Conservation (phyloP, 2,797 vertebrate genomes). For the Megalops cyprinoides region DNA sequence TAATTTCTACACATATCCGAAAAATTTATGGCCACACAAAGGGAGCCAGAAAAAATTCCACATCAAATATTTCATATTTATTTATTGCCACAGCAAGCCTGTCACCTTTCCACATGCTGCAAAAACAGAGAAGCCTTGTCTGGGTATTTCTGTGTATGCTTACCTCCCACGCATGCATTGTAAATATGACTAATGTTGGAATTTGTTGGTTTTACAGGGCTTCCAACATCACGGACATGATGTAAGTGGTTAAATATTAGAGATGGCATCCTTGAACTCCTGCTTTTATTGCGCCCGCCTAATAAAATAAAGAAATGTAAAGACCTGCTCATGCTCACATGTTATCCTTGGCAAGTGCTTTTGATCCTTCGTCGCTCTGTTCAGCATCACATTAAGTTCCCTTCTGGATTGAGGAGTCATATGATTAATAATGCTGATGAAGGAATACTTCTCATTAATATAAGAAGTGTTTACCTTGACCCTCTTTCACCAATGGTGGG, state of each 20-base stretch:
- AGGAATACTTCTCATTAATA: constrained; percentile 21
- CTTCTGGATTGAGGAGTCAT: neutral
- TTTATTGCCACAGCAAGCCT: constrained; percentile 18
- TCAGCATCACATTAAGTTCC: constrained; percentile 14
- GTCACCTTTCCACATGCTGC: neutral
- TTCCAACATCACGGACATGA: constrained; percentile 16
- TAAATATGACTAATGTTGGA: constrained; percentile 28
- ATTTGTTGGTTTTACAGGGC: constrained; percentile 24
- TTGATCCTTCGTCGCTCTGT: constrained; percentile 7
- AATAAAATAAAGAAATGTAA: constrained; percentile 24
- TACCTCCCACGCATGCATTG: constrained; percentile 17
- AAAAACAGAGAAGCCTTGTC: neutral
- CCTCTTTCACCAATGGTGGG: neutral
- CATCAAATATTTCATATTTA: constrained; percentile 10
- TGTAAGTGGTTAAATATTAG: constrained; percentile 18
- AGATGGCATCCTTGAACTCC: constrained; percentile 26
- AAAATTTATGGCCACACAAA: constrained; percentile 14
- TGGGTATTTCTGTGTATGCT: neutral
- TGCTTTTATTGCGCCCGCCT: neutral
- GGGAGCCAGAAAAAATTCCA: constrained; percentile 3
- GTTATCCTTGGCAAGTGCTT: constrained; percentile 30
- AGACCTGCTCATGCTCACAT: neutral
- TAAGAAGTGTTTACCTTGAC: constrained; percentile 1
- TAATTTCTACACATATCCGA: neutral
- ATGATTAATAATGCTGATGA: constrained; percentile 24